phyloP scores from a whole-genome alignment of 2,797 vertebrate species.

The Enteromius afrohamiltoni region DNA sequence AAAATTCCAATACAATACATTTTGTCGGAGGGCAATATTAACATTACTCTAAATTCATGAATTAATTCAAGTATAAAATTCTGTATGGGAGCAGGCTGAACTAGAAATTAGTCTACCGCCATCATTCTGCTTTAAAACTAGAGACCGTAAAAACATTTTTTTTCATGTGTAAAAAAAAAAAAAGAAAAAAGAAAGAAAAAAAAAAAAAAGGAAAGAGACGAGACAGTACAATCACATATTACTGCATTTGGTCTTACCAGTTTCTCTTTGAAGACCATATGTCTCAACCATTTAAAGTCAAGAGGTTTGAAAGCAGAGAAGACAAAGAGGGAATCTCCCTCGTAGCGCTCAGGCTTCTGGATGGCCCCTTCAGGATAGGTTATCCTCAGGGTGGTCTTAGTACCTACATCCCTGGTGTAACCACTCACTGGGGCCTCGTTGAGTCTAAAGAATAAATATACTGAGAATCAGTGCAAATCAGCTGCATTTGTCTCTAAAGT shows the following conservation, averaged over 20 bases:
- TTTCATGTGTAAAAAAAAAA: too few relatives aligned
- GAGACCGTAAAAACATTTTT: neutral
- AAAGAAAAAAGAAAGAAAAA: conserved; percentile 3
- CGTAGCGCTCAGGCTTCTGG: conserved; percentile 90
- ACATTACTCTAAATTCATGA: conserved; percentile 9
- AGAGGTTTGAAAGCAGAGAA: conserved; percentile 96
- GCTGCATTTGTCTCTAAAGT: neutral
- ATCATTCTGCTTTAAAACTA: neutral
- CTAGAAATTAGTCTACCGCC: neutral
- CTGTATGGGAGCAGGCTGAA: neutral
- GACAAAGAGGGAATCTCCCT: conserved; percentile 94
- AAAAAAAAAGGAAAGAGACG: neutral
- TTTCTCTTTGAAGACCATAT: conserved; percentile 95
- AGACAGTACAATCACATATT: neutral
- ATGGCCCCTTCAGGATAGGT: conserved; percentile 98
- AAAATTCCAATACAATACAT: neutral
- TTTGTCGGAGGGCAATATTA: neutral
- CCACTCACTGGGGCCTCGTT: conserved; percentile 93
- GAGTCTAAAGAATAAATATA: conserved; percentile 75
- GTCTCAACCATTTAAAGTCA: conserved; percentile 97
- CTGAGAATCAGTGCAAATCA: neutral
- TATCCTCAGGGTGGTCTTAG: conserved; percentile 95
- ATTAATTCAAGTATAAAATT: neutral
- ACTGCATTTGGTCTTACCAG: conserved; percentile 81
- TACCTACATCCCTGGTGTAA: conserved; percentile 91